Evolutionary conservation across 2,797 vertebrate genomes (phyloP).

Genomic region (Rhabdomys pumilio): DNA sequence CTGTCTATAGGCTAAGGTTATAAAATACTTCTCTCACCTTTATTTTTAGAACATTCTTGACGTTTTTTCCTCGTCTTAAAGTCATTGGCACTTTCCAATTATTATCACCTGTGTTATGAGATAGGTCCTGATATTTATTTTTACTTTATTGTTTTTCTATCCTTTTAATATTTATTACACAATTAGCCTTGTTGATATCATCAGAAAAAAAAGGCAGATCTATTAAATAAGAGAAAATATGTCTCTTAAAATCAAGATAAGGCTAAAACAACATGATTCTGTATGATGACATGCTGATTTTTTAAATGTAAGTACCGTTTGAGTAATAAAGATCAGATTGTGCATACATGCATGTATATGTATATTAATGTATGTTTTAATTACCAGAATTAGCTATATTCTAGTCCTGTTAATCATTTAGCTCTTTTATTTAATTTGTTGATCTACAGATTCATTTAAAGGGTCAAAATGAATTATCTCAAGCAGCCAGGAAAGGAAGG

Average conservation of each 20-base stretch:
- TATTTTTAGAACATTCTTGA: not conserved
- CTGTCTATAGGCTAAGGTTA: not conserved
- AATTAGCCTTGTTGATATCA: not conserved
- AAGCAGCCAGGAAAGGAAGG: not conserved
- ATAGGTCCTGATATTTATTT: not conserved
- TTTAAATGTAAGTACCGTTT: not conserved
- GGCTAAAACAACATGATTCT: not conserved
- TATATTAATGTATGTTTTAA: not conserved
- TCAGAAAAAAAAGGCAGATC: not conserved
- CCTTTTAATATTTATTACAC: not conserved
- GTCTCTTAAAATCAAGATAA: not conserved
- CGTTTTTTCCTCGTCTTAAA: not conserved
- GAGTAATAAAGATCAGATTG: not conserved
- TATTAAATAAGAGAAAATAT: not conserved
- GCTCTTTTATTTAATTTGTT: not conserved
- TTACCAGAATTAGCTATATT: not conserved
- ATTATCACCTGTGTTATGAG: not conserved
- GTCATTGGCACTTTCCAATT: not conserved
- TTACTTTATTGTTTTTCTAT: not conserved
- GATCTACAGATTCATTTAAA: not conserved
- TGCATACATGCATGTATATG: not conserved
- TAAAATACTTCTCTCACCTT: conserved; percentile 5
- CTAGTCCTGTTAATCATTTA: not conserved
- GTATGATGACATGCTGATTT: not conserved
- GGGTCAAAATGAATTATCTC: not conserved